phyloP scores from a whole-genome alignment of 2,888 invertebrate genomes.

The Camponotus fellah region DNA sequence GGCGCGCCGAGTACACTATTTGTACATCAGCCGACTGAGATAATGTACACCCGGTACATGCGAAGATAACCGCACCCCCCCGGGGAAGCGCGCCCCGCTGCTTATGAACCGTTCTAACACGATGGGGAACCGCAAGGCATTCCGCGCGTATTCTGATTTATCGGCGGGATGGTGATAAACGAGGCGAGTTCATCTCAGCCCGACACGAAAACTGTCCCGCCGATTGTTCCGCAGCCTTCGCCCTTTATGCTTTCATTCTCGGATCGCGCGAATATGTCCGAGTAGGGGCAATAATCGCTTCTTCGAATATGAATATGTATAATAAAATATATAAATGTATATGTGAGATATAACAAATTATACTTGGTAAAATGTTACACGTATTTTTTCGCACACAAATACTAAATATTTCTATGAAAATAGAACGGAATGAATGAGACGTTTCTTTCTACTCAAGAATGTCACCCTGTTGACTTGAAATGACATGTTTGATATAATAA shows the following conservation, averaged over 20 bases:
- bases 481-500: neutral
- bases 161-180: constrained; percentile 83
- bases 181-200: constrained; percentile 79
- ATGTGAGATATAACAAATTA: too few relatives aligned
- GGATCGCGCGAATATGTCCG: constrained; percentile 4
- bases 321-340: neutral
- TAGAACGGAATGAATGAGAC: neutral
- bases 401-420: neutral
- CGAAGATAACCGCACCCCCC: constrained; percentile 84
- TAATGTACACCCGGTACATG: constrained; percentile 84
- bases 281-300: neutral
- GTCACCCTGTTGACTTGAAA: neutral
- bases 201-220: constrained; percentile 68
- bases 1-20: constrained; percentile 71
- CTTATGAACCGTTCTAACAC: constrained; percentile 83
- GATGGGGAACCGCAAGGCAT: constrained; percentile 84
- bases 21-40: constrained; percentile 78
- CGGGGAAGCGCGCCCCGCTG: constrained; percentile 75
- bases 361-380: too few relatives aligned
- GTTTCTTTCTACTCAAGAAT: neutral
- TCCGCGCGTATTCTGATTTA: constrained; percentile 83
- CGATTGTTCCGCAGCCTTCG: constrained; percentile 47
- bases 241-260: constrained; percentile 34
- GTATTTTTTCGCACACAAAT: neutral
- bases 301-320: neutral